Evolutionary conservation across 2,888 invertebrate genomes (phyloP), one percentile per base, ranked within the genome.

Genomic region (Pilophorus perplexus): DNA sequence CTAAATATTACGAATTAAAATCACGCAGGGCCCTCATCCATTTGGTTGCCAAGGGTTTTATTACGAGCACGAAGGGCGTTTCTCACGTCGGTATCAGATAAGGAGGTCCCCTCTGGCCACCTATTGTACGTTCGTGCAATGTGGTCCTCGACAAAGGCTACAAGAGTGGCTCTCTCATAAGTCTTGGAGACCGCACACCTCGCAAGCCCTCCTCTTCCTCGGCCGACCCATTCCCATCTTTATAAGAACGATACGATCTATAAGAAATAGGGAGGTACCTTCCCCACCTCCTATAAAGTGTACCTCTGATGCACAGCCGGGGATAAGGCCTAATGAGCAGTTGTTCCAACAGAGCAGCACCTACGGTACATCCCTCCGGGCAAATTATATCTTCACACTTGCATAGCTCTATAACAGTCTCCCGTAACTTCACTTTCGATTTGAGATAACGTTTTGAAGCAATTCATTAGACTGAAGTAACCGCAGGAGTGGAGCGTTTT

Each of bases 361-460:
- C 46, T 62, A 62, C 62, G 62, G 44, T 46, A 44, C 62, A 48
- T 46, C 62, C 62, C 62, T 48, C 14, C 4, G 62, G 62, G 62
- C 62, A 62, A 62, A 62, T 62, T 62, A 62, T 62, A 62, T 48
- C 62, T 62, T 62, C 62, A 62, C 62, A 62, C 62, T 62, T 62
- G 62, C 62, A 46, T 46, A 62, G 46, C 62, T 46, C 48, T 44
- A 62, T 62, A 62, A 44, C 48, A 20, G 46, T 46, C 44, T 44
- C 62, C 46, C 48, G 62, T 48, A n/a, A 23, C 44, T 62, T 62
- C 28, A 46, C 44, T 28, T 48, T 46, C 62, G 44, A 46, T 62
- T 46, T 23, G 33, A 14, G 62, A 62, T 62, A 62, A 46, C 62
- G 48, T 46, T 46, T 46, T 23, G 48, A 46, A 48, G 62, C 62